Percentiles rank a stretch among this genome's conserved stretches.
phyloP scores from a whole-genome alignment of 2,113 vertebrate species.

The Ochotona princeps region DNA sequence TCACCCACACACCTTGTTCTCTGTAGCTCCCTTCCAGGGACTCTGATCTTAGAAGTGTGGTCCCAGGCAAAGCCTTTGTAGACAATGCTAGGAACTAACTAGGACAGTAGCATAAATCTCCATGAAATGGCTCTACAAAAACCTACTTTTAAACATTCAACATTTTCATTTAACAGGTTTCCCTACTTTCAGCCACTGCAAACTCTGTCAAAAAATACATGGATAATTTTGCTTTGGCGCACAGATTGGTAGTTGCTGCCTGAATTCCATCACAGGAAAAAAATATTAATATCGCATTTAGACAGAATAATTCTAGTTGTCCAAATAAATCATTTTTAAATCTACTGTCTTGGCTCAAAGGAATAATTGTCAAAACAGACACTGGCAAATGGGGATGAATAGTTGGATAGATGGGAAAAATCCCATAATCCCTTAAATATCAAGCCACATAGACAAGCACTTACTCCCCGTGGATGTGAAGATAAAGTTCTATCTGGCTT shows the following conservation, averaged over 20 bases:
- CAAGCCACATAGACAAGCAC: background rate
- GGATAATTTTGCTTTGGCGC: background rate
- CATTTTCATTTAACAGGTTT: background rate
- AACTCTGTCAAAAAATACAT: background rate
- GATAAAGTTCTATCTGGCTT: slow-evolving; percentile 63
- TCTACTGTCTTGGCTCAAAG: background rate
- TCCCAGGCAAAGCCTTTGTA: background rate
- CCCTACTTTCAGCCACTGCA: background rate
- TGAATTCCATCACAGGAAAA: background rate
- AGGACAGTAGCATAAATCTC: background rate
- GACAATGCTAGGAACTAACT: background rate
- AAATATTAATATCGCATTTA: background rate
- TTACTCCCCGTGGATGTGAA: background rate
- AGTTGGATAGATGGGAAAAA: background rate
- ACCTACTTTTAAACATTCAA: background rate
- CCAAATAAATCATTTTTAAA: slow-evolving; percentile 12
- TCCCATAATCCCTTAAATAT: background rate
- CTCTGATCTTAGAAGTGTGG: background rate
- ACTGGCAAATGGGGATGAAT: background rate
- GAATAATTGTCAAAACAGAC: slow-evolving; percentile 29
- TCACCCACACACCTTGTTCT: background rate
- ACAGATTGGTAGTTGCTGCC: background rate
- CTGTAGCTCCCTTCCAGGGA: background rate
- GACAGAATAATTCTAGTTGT: background rate
- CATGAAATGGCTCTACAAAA: background rate